Conservation (phyloP, 2,888 invertebrate species). For the Siphonodentalium dalli region DNA sequence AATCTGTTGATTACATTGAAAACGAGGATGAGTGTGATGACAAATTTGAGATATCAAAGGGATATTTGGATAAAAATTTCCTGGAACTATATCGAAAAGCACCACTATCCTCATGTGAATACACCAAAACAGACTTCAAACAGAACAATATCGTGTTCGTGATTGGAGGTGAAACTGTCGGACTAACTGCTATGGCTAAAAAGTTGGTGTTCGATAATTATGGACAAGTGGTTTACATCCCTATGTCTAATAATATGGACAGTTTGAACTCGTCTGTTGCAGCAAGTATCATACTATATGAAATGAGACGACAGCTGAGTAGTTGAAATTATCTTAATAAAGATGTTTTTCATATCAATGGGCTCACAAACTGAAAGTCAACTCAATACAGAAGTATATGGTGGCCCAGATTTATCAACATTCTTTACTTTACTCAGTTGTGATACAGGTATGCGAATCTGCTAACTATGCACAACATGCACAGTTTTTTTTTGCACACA, state of each 20-base stretch:
- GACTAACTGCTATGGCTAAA: constrained; percentile 78
- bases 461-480: too few relatives aligned
- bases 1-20: background rate
- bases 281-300: constrained; percentile 82
- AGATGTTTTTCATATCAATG: too few relatives aligned
- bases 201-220: constrained; percentile 70
- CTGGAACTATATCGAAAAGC: constrained; percentile 26
- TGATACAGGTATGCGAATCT: too few relatives aligned
- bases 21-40: background rate
- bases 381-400: too few relatives aligned
- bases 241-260: constrained; percentile 78
- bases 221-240: constrained; percentile 79
- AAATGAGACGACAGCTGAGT: constrained; percentile 69
- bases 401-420: too few relatives aligned
- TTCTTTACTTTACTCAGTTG: too few relatives aligned
- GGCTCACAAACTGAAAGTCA: too few relatives aligned
- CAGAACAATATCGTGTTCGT: constrained; percentile 71
- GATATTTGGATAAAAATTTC: background rate
- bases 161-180: constrained; percentile 88
- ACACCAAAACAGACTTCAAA: constrained; percentile 32
- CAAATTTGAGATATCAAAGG: background rate
- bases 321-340: too few relatives aligned
- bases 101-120: constrained; percentile 33
- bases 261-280: constrained; percentile 88
- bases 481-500: too few relatives aligned